Base-by-base conservation (phyloP, 2,888 invertebrate genomes). In the Ischnus inquisitorius region DNA sequence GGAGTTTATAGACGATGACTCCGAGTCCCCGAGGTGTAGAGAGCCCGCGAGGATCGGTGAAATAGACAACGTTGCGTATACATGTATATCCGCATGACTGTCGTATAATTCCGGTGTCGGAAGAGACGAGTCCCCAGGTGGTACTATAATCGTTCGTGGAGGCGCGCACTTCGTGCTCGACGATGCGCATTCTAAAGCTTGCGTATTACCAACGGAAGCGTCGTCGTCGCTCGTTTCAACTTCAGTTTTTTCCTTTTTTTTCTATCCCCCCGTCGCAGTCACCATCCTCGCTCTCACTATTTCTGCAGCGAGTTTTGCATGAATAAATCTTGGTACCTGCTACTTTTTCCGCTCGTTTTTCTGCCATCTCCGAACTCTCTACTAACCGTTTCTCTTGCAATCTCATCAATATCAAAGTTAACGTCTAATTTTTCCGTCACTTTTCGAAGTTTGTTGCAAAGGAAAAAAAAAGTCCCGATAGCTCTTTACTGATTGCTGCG, bases 41-140 rank as follows among this genome's bases (percentile, higher is more conserved):
- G 48, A 76, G 34, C 76, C 54, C 0, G 51, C 57, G 34, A 41
- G 43, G 48, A 64, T 48, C 67, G 64, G 28, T 39, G 69, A 4
- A 43, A 48, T 34, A 39, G 25, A 19, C 22, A 34, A 51, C 22
- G 22, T 28, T 74, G 64, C 39, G 28, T 75, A 48, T 60, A 68
- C 54, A 46, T 62, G 14, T 65, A 67, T 72, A 51, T 62, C 34
- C 46, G 51, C 57, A 46, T 19, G 62, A 78, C 72, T 81, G 65
- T 60, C 72, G 75, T 82, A 79, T 75, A 82, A 84, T 82, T 84
- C 46, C 48, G 28, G 65, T 64, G 82, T 82, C 79, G 71, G 81
- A 51, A 62, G 51, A 34, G 48, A 84, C 75, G 69, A 82, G 69
- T 84, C 82, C 84, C 82, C 76, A 51, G 84, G 79, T 79, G 79